Percentiles rank a stretch among this genome's conserved stretches.
Evolutionary conservation across 2,113 vertebrate species (phyloP).

Genomic region (Odontesthes bonariensis): DNA sequence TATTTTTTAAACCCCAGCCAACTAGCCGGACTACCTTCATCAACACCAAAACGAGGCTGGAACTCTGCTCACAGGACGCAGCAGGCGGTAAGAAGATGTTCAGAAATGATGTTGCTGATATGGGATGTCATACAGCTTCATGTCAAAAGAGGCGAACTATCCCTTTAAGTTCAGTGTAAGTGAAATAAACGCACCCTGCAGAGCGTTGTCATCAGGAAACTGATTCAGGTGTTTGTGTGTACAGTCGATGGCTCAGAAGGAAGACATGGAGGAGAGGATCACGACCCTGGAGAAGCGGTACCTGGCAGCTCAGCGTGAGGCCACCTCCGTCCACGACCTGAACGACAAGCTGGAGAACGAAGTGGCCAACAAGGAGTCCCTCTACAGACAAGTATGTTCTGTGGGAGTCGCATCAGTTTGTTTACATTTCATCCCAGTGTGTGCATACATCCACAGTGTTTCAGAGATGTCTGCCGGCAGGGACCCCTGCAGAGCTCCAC

Average conservation of each 20-base stretch:
- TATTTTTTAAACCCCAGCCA: too few relatives aligned
- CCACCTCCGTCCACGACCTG: slow-evolving; percentile 97
- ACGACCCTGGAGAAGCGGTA: slow-evolving; percentile 99
- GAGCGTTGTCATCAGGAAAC: too few relatives aligned
- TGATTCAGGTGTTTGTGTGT: slow-evolving; percentile 11
- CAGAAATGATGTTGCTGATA: too few relatives aligned
- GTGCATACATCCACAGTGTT: not conserved
- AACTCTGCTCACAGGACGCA: too few relatives aligned
- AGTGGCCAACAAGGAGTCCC: slow-evolving; percentile 96
- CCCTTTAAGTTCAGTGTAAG: too few relatives aligned
- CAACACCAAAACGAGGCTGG: too few relatives aligned
- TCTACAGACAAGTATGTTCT: slow-evolving; percentile 92
- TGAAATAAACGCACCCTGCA: too few relatives aligned
- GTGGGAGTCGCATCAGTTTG: not conserved
- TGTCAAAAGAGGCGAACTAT: too few relatives aligned
- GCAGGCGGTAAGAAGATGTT: too few relatives aligned
- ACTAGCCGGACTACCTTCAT: too few relatives aligned
- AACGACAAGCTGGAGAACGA: slow-evolving; percentile 99
- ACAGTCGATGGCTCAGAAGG: slow-evolving; percentile 96
- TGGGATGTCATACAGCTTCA: too few relatives aligned
- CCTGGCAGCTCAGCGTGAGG: slow-evolving; percentile 96
- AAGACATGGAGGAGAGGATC: slow-evolving; percentile 98
- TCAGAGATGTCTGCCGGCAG: slow-evolving; percentile 31
- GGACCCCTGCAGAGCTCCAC: slow-evolving; percentile 35
- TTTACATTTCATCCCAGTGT: not conserved